Conservation (phyloP, 2,797 vertebrate genomes). For the Diceros bicornis region DNA sequence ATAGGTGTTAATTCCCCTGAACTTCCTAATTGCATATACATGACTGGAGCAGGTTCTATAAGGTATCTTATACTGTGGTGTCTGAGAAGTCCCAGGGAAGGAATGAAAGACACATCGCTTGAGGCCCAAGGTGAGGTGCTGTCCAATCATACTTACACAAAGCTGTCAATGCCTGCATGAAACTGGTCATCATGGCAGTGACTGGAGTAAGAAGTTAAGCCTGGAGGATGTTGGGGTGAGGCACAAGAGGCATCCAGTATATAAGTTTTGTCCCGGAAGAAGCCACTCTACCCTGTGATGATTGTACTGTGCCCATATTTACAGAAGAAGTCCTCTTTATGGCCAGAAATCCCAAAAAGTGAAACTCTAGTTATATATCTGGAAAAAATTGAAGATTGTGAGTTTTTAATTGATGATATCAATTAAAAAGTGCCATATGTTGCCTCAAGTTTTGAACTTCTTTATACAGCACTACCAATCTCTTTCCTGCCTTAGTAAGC, state of each 20-base stretch:
- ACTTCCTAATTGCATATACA: neutral
- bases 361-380: neutral
- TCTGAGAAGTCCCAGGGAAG: neutral
- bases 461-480: neutral
- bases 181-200: neutral
- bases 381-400: neutral
- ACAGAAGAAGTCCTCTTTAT: neutral
- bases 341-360: neutral
- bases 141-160: neutral
- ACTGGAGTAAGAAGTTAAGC: neutral
- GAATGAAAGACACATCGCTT: neutral
- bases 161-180: neutral
- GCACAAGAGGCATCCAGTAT: neutral
- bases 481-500: neutral
- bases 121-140: neutral
- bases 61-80: neutral
- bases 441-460: conserved; percentile 1
- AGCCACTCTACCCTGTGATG: neutral
- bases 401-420: neutral
- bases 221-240: neutral
- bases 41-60: neutral
- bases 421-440: neutral
- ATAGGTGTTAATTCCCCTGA: neutral
- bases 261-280: neutral
- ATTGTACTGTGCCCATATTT: neutral